Base-by-base conservation (phyloP, 2,888 invertebrate genomes). In the Pseudococcus viburni region DNA sequence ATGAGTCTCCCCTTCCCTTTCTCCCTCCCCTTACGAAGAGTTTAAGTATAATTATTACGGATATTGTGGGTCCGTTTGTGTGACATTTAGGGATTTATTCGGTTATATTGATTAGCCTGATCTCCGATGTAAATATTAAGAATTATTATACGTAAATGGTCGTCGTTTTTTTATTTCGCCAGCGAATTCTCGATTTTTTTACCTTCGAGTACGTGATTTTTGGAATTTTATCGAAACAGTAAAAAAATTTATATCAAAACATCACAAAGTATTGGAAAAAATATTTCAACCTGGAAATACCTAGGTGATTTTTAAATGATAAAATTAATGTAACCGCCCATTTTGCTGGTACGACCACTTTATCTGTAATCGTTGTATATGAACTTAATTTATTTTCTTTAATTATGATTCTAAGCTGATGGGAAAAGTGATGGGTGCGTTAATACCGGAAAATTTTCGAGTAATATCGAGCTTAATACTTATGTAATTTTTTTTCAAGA, bases 81-180 rank as follows among this genome's bases (percentile, higher is more conserved):
- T 12, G 77, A 77, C 19, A 17, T 17, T 39, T 39, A 6, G 12
- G 22, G 22, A 77, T 77, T 33, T 77, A 17, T 77, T 77, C 77
- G 22, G 9, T 77, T 77, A 39, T 77, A 26, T 77, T 73, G 33
- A 73, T 73, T 77, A 77, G 1, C 3, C 77, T 77, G 77, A 77
- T 77, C 77, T 77, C 77, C 77, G 39, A 17, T 77, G 17, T 51
- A 17, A 46, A 77, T 77, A 77, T 77, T 77, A 77, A 77, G 77
- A 11, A 39, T 39, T 77, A 77, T 15, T 15, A 77, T 77, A 39
- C 39, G 39, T 77, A 39, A 39, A 51, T 17, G 51, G 51, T 17
- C 51, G 15, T 51, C 51, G 51, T 12, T 33, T 2, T 15, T 51
- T 51, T 51, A 51, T 51, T 51, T 5, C 17, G 15, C 51, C 15